Evolutionary conservation across 2,888 invertebrate genomes (phyloP).

Genomic region (Orthosia gracilis): DNA sequence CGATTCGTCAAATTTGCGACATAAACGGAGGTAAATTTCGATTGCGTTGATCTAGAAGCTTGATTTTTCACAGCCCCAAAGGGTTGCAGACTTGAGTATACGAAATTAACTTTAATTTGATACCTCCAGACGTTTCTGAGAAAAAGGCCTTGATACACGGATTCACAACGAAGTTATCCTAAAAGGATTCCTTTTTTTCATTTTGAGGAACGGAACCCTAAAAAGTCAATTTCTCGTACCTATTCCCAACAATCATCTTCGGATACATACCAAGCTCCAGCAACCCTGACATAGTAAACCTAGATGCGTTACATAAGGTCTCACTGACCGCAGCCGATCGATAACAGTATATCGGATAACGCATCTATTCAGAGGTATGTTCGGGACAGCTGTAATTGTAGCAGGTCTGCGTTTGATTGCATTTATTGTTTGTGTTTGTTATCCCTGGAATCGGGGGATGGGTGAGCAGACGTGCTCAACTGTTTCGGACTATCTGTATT

Average conservation of each 20-base stretch:
- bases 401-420: neutral
- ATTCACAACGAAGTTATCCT: no score
- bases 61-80: no score
- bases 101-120: no score
- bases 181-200: no score
- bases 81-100: no score
- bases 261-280: constrained; percentile 5
- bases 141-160: no score
- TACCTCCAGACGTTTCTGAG: no score
- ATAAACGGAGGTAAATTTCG: no score
- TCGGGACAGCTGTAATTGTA: neutral
- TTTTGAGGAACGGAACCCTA: no score
- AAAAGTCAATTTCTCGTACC: neutral
- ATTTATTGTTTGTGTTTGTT: neutral
- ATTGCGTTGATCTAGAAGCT: no score
- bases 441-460: neutral
- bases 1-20: no score
- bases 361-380: constrained; percentile 19
- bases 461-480: neutral
- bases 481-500: no score
- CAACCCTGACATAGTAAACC: constrained; percentile 59
- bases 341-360: constrained; percentile 47
- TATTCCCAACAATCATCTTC: neutral
- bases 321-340: constrained; percentile 57
- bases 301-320: constrained; percentile 48